Evolutionary conservation across 2,797 vertebrate species (phyloP), one percentile per base, ranked within the genome.

Genomic region (Neosalanx taihuensis): DNA sequence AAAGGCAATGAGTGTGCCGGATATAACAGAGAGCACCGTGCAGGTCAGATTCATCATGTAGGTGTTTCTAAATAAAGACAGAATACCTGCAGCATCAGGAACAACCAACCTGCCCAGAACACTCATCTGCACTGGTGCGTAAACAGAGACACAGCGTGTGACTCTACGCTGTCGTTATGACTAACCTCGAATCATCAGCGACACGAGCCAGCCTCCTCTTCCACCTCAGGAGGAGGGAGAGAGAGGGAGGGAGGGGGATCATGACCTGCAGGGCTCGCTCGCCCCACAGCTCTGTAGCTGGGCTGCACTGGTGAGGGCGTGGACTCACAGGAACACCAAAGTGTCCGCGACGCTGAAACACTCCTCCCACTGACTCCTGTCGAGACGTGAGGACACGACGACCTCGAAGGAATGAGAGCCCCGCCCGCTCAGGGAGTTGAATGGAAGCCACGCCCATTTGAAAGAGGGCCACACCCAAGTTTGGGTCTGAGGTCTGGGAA

Each of bases 41-140:
- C 33, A 37, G 67, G 20, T 58, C 10, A 17, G 31, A 57, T 20
- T 6, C 49, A 20, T 15, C 37, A 4, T 57, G 53, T 3, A 68
- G 33, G 26, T 51, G 64, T 71, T 75, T 62, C 72, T 13, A 13
- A 51, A 65, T n/a, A 70, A 59, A 30, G 35, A 31, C 57, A 30
- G 0, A 1, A 3, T 49, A 53, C 26, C 15, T 30, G 64, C 13
- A 67, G 58, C 26, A n/a, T 3, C 9, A 6, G 7, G 30, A 18
- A 20, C 1, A 4, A 33, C 33, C 4, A 7, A 18, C 15, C 33
- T 23, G 62, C 31, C 31, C 62, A 2, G 31, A 6, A 6, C 7
- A 13, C 33, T 64, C 33, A 12, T 64, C 62, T 12, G 12, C 31
- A 64, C 62, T 12, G 33, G 18, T 18, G 62, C 33, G 10, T 64